phyloP scores from a whole-genome alignment of 1,140 invertebrate species.

The Drosophila erecta region DNA sequence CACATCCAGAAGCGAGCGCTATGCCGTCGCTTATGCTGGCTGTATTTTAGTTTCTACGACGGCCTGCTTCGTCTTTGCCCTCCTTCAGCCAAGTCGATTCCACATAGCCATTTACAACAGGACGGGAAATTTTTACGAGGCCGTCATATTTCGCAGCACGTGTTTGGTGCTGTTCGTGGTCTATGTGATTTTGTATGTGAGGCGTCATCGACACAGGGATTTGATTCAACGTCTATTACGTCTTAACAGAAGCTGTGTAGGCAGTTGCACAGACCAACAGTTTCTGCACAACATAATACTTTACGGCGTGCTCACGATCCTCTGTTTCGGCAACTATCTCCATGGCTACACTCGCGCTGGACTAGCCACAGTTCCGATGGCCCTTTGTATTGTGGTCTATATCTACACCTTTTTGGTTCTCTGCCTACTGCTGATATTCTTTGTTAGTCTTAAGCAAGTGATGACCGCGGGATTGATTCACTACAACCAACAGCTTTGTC shows the following conservation, averaged over 20 bases:
- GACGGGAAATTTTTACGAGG: slow-evolving; percentile 64
- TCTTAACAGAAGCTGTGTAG: slow-evolving; percentile 24
- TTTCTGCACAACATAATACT: slow-evolving; percentile 41
- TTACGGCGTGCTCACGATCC: slow-evolving; percentile 24
- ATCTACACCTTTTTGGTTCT: slow-evolving; percentile 45
- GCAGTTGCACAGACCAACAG: not conserved
- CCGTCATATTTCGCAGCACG: slow-evolving; percentile 35
- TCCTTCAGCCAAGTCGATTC: slow-evolving; percentile 34
- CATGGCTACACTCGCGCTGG: slow-evolving; percentile 27
- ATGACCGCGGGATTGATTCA: slow-evolving; percentile 38
- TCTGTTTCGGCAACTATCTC: slow-evolving; percentile 30
- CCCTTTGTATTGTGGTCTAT: slow-evolving; percentile 38
- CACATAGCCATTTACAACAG: slow-evolving; percentile 42
- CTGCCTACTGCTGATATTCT: slow-evolving; percentile 58
- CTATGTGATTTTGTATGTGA: slow-evolving; percentile 42
- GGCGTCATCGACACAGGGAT: slow-evolving; percentile 37
- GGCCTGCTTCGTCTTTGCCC: slow-evolving; percentile 28
- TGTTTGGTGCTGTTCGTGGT: slow-evolving; percentile 48
- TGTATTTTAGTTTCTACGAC: not conserved
- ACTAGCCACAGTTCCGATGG: not conserved
- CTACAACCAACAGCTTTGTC: slow-evolving; percentile 31
- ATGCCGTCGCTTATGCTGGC: slow-evolving; percentile 30
- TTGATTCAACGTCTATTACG: slow-evolving; percentile 42
- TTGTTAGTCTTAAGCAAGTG: slow-evolving; percentile 63
- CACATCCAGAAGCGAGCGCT: slow-evolving; percentile 33